A percentile compares a stretch with the other conserved stretches of the same genome.
phyloP scores from a whole-genome alignment of 2,888 invertebrate species.

The Epsilonema sp. region DNA sequence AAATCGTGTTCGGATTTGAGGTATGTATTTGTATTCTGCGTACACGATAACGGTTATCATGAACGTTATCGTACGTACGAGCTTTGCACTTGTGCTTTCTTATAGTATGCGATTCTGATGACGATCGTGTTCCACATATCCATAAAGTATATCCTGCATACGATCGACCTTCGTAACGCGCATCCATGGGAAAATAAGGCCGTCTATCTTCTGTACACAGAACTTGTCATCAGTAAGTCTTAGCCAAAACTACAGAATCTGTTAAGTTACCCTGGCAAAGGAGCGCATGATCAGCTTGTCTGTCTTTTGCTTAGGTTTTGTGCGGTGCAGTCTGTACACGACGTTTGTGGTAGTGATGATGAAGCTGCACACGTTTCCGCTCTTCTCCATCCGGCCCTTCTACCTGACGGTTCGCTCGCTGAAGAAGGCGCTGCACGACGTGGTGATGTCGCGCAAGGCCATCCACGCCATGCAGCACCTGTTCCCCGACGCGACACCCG shows the following conservation, averaged over 20 bases:
- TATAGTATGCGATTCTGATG: conserved; percentile 69
- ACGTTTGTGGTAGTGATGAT: conserved; percentile 89
- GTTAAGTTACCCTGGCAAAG: too few relatives aligned
- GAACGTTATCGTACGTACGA: too few relatives aligned
- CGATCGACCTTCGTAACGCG: conserved; percentile 62
- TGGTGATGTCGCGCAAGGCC: conserved; percentile 55
- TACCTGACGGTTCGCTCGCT: conserved; percentile 75
- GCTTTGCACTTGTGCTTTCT: too few relatives aligned
- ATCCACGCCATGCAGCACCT: conserved; percentile 26
- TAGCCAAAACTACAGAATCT: too few relatives aligned
- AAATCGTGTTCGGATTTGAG: too few relatives aligned
- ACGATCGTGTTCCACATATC: conserved; percentile 78
- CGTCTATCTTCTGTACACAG: conserved; percentile 83
- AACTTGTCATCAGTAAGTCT: conserved; percentile 63
- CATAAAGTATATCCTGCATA: too few relatives aligned
- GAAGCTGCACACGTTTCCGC: conserved; percentile 79
- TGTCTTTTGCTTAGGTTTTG: too few relatives aligned
- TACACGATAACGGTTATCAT: too few relatives aligned
- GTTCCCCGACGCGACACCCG: conserved; percentile 68
- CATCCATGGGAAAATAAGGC: conserved; percentile 96
- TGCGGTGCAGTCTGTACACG: conserved; percentile 58
- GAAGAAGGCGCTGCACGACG: conserved; percentile 89
- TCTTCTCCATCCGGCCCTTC: conserved; percentile 96
- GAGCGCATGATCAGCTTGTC: too few relatives aligned
- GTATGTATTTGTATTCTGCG: too few relatives aligned